Base-by-base conservation (phyloP, 2,797 vertebrate genomes). In the Coendou prehensilis region DNA sequence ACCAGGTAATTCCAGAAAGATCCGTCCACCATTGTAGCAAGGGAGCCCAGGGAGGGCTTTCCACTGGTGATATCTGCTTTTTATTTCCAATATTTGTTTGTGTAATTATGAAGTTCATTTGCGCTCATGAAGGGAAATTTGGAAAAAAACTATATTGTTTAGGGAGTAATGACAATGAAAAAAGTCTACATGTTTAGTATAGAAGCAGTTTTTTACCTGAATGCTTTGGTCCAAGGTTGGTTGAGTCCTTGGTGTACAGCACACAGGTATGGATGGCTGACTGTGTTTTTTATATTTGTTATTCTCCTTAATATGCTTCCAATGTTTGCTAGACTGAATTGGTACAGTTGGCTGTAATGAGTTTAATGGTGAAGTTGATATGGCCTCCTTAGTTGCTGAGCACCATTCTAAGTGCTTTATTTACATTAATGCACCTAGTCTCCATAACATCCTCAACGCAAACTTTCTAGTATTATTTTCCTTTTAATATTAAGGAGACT, bases 1-100 rank as follows among this genome's bases (percentile, higher is more conserved):
- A 99, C 84, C 99, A 99, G 99, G 99, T 99, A 97, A 97, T 97
- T 95, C 9, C 0, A 59, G 59, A 56, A 54, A 59, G 61, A 17
- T 23, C 37, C 33, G 2, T 14, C 0, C 2, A 0, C 15, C 3
- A 0, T 3, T 10, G 37, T 20, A 83, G 57, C 15, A 17, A 37
- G 37, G 41, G 28, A 4, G 9, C 17, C 61, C 4, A 1, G 54
- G 41, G 8, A 37, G 15, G 20, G 14, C 10, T 28, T 28, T 33
- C 50, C 59, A 2, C 3, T 4, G 81, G 56, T 2, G 1, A 1
- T 20, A 54, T 8, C 5, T 73, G 15, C 50, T 52, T 81, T 41
- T 52, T 50, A 10, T 47, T 64, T 73, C 9, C 3, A 41, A 33
- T 4, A n/a, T 3, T 61, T 64, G 1, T 26, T 84, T 94, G 41